Evolutionary conservation across 2,888 invertebrate genomes (phyloP).

Genomic region (Sicus ferrugineus): DNA sequence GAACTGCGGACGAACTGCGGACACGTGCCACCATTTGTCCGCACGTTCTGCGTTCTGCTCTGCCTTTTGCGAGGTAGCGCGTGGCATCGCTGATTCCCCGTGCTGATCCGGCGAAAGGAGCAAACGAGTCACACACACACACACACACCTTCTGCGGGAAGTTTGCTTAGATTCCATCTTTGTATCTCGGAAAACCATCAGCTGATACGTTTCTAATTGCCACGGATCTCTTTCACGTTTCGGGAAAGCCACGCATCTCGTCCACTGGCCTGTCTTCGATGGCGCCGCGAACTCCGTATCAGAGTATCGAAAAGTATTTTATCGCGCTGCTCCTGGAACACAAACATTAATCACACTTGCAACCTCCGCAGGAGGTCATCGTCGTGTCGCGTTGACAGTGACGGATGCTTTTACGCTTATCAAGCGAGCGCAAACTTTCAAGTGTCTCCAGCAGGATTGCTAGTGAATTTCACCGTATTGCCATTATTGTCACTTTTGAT

Average conservation of each 20-base stretch:
- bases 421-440: slow-evolving; percentile 48
- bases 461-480: no score
- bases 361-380: slow-evolving; percentile 48
- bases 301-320: no score
- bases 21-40: slow-evolving; percentile 47
- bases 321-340: slow-evolving; percentile 45
- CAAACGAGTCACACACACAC: neutral
- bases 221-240: no score
- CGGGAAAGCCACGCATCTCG: no score
- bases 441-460: no score
- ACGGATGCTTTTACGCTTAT: slow-evolving; percentile 61
- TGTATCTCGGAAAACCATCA: no score
- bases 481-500: no score
- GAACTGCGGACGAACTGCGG: slow-evolving; percentile 46
- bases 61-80: slow-evolving; percentile 39
- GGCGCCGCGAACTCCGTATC: no score
- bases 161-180: no score
- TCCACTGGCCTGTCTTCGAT: no score
- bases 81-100: neutral
- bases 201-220: no score
- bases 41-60: slow-evolving; percentile 37
- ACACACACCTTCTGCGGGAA: neutral
- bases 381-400: slow-evolving; percentile 52
- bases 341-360: slow-evolving; percentile 60
- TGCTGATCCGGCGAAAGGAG: neutral